Base-by-base conservation (phyloP, 1,140 invertebrate species). In the Neodiprion lecontei region DNA sequence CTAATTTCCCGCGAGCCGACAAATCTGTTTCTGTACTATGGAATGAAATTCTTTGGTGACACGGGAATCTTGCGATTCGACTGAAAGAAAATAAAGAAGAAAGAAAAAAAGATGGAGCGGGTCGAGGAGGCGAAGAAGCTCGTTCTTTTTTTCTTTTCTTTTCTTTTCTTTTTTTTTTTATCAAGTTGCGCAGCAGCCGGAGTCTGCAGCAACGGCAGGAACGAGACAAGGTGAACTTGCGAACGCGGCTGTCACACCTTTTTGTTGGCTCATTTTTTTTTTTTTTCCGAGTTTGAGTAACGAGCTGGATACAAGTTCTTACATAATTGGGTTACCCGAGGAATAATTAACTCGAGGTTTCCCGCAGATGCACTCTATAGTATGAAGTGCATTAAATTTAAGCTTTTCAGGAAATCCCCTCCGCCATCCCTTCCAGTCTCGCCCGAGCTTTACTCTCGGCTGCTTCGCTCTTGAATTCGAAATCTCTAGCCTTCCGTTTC, bases 281-380 rank as follows among this genome's bases (percentile, higher is more conserved):
- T 17, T 17, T 17, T 17, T 65, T 72, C 12, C 65, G 48, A 17
- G 53, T 53, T 23, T 74, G 74, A 76, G 76, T 79, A 80, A 79
- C 75, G 79, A 79, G 66, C 48, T 68, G 53, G 72, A 74, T 77
- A 48, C 72, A 50, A 80, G 67, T 79, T 67, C 75, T 74, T 75
- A 72, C 61, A 65, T 80, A 81, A 80, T 77, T 80, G 61, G 69
- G 72, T 79, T 77, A 72, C 53, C 69, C 48, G 74, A 68, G 28
- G 50, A 40, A 48, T 79, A 79, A 80, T 80, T 81, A 81, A 76
- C 77, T 81, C 72, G 21, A 47, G 49, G 40, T 4, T 40, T 40
- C 28, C 28, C n/a, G 53, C 53, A 9, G 53, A 61, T 61, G 53
- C 53, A 61, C 53, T 61, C 11, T 11, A 12, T 14, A 61, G 5